Evolutionary conservation across 2,797 vertebrate genomes (phyloP).

Genomic region (Notolepis coatsorum): DNA sequence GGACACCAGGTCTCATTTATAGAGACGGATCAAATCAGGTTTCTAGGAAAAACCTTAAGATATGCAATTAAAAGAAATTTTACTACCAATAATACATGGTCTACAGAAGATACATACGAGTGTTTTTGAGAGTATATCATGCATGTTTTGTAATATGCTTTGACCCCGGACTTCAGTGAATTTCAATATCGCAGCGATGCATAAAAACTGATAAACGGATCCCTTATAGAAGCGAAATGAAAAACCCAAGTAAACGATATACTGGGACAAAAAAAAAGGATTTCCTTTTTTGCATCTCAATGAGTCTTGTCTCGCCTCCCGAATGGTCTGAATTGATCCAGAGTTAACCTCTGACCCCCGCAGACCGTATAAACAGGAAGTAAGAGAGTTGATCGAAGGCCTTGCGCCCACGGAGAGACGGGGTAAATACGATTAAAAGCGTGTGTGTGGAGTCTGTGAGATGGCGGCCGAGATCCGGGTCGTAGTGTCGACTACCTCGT

Average conservation of each 20-base stretch:
- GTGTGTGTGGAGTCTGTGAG: too few relatives aligned
- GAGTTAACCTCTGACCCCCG: constrained; percentile 18
- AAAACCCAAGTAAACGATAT: too few relatives aligned
- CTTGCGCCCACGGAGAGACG: constrained; percentile 57
- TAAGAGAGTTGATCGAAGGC: constrained; percentile 46
- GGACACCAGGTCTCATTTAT: constrained; percentile 32
- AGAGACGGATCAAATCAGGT: constrained; percentile 59
- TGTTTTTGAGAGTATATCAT: too few relatives aligned
- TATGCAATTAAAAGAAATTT: constrained; percentile 9
- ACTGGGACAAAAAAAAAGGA: neutral
- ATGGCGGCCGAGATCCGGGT: too few relatives aligned
- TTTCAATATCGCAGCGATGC: constrained; percentile 20
- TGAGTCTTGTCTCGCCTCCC: neutral
- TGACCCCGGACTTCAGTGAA: neutral
- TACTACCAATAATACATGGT: constrained; percentile 33
- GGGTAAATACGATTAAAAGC: too few relatives aligned
- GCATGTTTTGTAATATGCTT: neutral
- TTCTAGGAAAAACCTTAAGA: constrained; percentile 42
- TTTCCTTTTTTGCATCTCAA: constrained; percentile 23
- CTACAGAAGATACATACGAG: constrained; percentile 24
- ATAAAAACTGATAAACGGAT: constrained; percentile 20
- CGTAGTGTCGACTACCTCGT: too few relatives aligned
- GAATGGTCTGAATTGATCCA: constrained; percentile 17
- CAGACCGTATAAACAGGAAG: neutral
- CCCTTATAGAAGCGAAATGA: constrained; percentile 7